Evolutionary conservation across 2,113 vertebrate species (phyloP), one percentile per base, ranked within the genome.

Genomic region (Cephalopholis sonnerati): DNA sequence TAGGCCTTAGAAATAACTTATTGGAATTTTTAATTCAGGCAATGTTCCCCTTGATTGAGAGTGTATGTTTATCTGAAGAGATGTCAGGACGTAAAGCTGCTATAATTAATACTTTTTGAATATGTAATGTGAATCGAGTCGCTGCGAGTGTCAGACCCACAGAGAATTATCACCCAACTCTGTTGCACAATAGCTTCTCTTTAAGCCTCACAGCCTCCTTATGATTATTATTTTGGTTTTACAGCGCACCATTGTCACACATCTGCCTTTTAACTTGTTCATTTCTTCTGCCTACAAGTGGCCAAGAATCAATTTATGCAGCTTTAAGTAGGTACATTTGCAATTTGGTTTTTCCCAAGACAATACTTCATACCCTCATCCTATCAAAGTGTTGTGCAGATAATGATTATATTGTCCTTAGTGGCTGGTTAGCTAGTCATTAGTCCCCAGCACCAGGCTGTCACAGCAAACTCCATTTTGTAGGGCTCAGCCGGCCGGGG

Each of bases 381-480:
- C 61, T 53, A 39, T 24, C 61, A 46, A 22, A 57, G 48, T 58
- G 65, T 48, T 48, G 29, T 72, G 24, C 61, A 48, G 62, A 7
- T 64, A 74, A 82, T 73, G 27, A 64, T 74, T 57, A 55, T 50
- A 74, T 67, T 81, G 22, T 54, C 44, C n/a, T 15, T 9, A 9
- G 29, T 36, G 24, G n/a, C 54, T 39, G 27, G 27, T 51, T 27
- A 36, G 51, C 22, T 41, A 18, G 54, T 68, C 41, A 50, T 58
- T 58, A 66, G 13, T 59, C n/a, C 29, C n/a, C 29, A 39, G 51
- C 51, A 51, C 29, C 53, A 77, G 15, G n/a, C 27, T 59, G 22
- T 73, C 25, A 72, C 22, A 13, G 5, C n/a, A 51, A 78, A 41
- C 44, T 78, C 54, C 7, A 18, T 78, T 59, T 72, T n/a, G 10